These are phyloP conservation scores for Enteromius treurensis DNA, from an alignment of 2,797 vertebrate genomes.

Conservation along the genomic window DNA sequence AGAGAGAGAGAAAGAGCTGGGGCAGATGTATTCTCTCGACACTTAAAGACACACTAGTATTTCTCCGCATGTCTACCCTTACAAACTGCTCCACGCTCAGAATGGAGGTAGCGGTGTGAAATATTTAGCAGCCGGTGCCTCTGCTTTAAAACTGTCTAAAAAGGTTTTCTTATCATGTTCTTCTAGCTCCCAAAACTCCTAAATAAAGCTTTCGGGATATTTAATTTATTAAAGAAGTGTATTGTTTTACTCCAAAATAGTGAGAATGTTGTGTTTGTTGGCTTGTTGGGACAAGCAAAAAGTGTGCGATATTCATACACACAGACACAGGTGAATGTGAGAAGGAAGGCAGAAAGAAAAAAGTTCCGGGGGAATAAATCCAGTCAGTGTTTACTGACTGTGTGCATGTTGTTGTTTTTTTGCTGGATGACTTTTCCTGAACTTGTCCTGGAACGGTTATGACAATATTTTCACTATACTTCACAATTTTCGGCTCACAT, in stretches of 20 bases:
- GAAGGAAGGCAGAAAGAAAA: neutral
- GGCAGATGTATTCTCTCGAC: slow-evolving; percentile 58
- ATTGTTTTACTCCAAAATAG: slow-evolving; percentile 63
- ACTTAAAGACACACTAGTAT: slow-evolving; percentile 53
- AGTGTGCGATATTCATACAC: neutral
- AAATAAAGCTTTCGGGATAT: slow-evolving; percentile 64
- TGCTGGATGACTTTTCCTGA: neutral
- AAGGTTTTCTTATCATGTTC: slow-evolving; percentile 66
- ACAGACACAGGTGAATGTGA: neutral
- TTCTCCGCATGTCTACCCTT: slow-evolving; percentile 44
- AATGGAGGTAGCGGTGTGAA: slow-evolving; percentile 79
- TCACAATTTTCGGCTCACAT: neutral
- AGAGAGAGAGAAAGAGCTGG: slow-evolving; percentile 10
- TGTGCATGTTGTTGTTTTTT: slow-evolving; percentile 21
- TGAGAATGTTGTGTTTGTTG: slow-evolving; percentile 60
- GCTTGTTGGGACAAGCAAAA: slow-evolving; percentile 38
- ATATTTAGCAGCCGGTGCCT: slow-evolving; percentile 78
- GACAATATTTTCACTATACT: slow-evolving; percentile 12
- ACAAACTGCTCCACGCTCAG: slow-evolving; percentile 72
- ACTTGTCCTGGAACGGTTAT: slow-evolving; percentile 4
- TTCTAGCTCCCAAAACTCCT: slow-evolving; percentile 73
- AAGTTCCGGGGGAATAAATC: neutral
- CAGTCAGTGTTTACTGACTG: neutral
- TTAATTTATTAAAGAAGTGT: slow-evolving; percentile 72
- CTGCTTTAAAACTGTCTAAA: slow-evolving; percentile 77